phyloP scores from a whole-genome alignment of 2,888 invertebrate genomes.

The Salticus scenicus region DNA sequence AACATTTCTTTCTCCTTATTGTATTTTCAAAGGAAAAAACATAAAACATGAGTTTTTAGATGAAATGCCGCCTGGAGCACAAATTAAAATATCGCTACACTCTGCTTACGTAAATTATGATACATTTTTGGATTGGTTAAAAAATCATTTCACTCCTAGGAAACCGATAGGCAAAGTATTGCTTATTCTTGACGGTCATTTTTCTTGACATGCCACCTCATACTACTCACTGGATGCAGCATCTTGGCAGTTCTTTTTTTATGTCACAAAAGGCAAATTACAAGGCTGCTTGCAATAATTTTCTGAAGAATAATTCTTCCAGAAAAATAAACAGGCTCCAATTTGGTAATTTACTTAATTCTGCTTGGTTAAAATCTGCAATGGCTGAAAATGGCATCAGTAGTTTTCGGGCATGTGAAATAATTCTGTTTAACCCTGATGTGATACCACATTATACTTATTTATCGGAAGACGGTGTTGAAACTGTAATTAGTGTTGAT shows the following conservation, averaged over 20 bases:
- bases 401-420: not conserved
- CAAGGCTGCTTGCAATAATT: too few relatives aligned
- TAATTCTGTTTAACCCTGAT: not conserved
- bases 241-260: not conserved
- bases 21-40: not conserved
- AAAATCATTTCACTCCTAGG: not conserved
- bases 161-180: not conserved
- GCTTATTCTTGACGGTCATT: not conserved
- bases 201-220: not conserved
- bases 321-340: not conserved
- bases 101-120: constrained; percentile 6
- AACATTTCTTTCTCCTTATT: not conserved
- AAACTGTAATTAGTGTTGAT: too few relatives aligned
- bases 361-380: not conserved
- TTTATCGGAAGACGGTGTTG: too few relatives aligned
- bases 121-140: constrained; percentile 7
- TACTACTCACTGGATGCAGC: not conserved
- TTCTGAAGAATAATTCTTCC: not conserved
- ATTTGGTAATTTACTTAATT: too few relatives aligned
- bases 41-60: constrained; percentile 8
- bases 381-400: constrained; percentile 2
- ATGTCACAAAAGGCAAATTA: not conserved
- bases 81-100: not conserved
- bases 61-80: not conserved
- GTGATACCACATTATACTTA: too few relatives aligned